Base-by-base conservation (phyloP, 92 coral and sea anemone genomes). In the Muricea muricata region DNA sequence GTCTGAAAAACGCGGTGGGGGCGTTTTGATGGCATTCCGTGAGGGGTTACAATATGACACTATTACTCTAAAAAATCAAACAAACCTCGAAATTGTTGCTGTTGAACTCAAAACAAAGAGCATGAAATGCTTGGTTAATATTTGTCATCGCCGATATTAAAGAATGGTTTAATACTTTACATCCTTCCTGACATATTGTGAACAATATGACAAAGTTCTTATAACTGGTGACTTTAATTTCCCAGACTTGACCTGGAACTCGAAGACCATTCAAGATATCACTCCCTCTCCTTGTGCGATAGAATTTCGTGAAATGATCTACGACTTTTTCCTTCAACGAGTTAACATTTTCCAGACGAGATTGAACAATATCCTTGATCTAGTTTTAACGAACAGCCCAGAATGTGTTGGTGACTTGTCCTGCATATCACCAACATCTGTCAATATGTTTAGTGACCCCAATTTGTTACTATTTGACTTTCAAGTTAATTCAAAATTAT, bases 171-270 rank as follows among this genome's bases (percentile, higher is more conserved):
- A 48, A 25, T 41, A 13, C 25, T 75, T 75, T 18, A 46, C 81
- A 0, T 45, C 81, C 30, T 75, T 75, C 60, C 60, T 75, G 60
- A 15, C 21, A 45, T 45, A 75, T 37, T 46, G 57, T 75, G 35
- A 75, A 18, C 61, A 46, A 13, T 45, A 47, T 75, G 65, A 75
- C 11, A 46, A 39, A 48, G 31, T 48, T 26, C 30, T 75, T 3
- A 75, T 75, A 13, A 0, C 65, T 48, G 81, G 81, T 31, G n/a
- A n/a, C n/a, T n/a, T n/a, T n/a, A n/a, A n/a, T n/a, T n/a, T n/a
- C n/a, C n/a, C n/a, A n/a, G n/a, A 75, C 81, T 48, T 75, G 60
- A 75, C 81, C 12, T 48, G 65, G 81, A 75, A 75, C 25, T 75
- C 66, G 35, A 37, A 48, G n/a, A 20, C 10, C 81, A 52, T 18